Evolutionary conservation across 2,888 invertebrate genomes (phyloP).

Genomic region (Andrena chrysosceles): DNA sequence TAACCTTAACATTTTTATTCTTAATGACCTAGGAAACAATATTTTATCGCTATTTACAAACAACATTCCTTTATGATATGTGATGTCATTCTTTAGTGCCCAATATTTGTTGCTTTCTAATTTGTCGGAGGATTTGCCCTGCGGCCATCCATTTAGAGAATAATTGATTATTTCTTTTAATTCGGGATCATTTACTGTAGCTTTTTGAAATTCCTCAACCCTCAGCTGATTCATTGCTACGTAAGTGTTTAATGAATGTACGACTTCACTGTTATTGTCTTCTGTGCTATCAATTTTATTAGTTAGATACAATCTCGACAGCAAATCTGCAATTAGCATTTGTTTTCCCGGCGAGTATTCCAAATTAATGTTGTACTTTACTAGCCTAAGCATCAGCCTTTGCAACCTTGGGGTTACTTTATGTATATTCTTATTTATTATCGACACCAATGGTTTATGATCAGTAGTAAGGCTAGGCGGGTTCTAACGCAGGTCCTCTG

Average conservation of each 20-base stretch:
- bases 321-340: constrained; percentile 15
- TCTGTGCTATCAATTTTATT: not conserved
- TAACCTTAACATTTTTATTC: not conserved
- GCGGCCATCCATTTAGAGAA: constrained; percentile 60
- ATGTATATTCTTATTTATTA: constrained; percentile 73
- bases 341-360: constrained; percentile 5
- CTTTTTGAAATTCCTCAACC: constrained; percentile 31
- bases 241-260: constrained; percentile 10
- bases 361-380: not conserved
- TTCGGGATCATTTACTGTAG: constrained; percentile 37
- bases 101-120: not conserved
- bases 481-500: no score
- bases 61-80: not conserved
- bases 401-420: constrained; percentile 74
- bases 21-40: not conserved
- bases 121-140: not conserved
- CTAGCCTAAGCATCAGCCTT: constrained; percentile 6
- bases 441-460: constrained; percentile 66
- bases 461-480: no score
- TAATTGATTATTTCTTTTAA: constrained; percentile 35
- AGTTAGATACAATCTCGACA: constrained; percentile 9
- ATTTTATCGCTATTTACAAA: constrained; percentile 3
- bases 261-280: not conserved
- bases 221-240: constrained; percentile 31
- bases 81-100: not conserved